Conservation (phyloP, 2,888 invertebrate genomes). For the Neoaliturus tenellus region DNA sequence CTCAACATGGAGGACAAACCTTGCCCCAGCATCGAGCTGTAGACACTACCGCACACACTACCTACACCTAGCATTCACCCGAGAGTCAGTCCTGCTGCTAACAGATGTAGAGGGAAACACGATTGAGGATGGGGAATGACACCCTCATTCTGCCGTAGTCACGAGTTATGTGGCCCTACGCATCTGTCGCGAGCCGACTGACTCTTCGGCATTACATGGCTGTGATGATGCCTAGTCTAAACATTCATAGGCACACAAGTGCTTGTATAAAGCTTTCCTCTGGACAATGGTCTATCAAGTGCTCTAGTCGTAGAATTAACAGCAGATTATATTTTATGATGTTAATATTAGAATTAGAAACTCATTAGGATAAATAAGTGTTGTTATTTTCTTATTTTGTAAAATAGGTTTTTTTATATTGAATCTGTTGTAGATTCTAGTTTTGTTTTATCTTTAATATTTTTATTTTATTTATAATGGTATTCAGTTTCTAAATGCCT, state of each 20-base stretch:
- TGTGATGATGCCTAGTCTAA: slow-evolving; percentile 36
- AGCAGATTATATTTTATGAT: slow-evolving; percentile 43
- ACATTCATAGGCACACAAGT: background rate
- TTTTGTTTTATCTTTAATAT: background rate
- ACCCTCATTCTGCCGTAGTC: no score
- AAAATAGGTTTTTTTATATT: background rate
- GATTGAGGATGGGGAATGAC: no score
- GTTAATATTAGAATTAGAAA: slow-evolving; percentile 20
- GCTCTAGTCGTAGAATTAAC: slow-evolving; percentile 33
- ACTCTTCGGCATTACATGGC: background rate
- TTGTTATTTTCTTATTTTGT: background rate
- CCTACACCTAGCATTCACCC: background rate
- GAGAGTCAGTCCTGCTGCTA: background rate
- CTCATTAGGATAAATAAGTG: background rate
- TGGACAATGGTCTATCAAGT: background rate
- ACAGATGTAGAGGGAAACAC: background rate
- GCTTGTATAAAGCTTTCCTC: slow-evolving; percentile 11
- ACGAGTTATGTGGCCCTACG: background rate
- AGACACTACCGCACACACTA: no score
- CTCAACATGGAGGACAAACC: slow-evolving; percentile 84
- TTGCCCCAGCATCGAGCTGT: slow-evolving; percentile 70
- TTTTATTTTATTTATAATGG: no score
- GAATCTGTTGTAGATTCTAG: background rate
- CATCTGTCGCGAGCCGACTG: background rate
- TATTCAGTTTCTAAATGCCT: background rate